A percentile compares a stretch with the other conserved stretches of the same genome.
Evolutionary conservation across 2,113 vertebrate genomes (phyloP).

Genomic region (Cyanistes caeruleus): DNA sequence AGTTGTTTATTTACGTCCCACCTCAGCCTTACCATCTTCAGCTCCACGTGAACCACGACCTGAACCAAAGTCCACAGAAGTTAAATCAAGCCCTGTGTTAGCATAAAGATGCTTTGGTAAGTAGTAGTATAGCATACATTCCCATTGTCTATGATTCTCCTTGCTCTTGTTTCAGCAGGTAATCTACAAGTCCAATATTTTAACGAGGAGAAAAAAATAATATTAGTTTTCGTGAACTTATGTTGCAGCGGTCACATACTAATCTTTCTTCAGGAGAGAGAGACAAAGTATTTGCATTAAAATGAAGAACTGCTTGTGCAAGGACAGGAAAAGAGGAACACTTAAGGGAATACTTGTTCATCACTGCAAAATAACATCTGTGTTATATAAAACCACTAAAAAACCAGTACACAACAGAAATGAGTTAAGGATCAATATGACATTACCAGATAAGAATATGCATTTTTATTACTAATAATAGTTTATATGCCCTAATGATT

Average conservation of each 20-base stretch:
- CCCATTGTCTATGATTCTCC: neutral
- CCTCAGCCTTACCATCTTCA: neutral
- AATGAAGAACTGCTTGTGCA: neutral
- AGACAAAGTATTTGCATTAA: neutral
- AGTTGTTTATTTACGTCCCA: neutral
- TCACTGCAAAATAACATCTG: neutral
- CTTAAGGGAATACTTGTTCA: neutral
- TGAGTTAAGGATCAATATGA: neutral
- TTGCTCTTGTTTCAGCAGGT: neutral
- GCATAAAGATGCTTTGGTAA: neutral
- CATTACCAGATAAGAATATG: neutral
- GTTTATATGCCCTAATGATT: conserved; percentile 21
- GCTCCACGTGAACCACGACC: neutral
- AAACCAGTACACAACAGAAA: neutral
- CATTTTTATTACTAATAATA: conserved; percentile 47
- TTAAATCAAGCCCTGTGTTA: neutral
- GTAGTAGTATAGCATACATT: neutral
- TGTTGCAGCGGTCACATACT: neutral
- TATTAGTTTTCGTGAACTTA: neutral
- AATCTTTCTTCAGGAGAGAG: neutral
- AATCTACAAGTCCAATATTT: neutral
- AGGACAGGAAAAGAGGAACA: neutral
- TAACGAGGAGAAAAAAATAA: neutral
- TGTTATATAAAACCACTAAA: neutral
- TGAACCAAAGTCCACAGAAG: neutral